phyloP scores from a whole-genome alignment of 2,797 vertebrate species.

The Pangasius krempfi region DNA sequence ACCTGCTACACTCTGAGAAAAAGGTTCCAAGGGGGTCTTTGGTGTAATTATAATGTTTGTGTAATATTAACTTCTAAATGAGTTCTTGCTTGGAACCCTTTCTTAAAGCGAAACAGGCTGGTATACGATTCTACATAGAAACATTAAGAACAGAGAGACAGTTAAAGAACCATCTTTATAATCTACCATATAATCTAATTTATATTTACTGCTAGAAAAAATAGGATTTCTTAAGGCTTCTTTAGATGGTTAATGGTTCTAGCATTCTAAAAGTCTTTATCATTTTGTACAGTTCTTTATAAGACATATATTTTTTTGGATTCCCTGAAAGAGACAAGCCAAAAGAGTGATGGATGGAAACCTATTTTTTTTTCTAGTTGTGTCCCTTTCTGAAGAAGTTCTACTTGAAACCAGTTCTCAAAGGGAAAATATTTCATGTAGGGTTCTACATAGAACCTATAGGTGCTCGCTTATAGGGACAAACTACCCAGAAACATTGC shows the following conservation, averaged over 20 bases:
- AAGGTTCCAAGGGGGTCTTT: neutral
- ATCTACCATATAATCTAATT: neutral
- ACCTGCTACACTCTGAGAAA: too few species aligned
- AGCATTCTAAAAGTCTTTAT: neutral
- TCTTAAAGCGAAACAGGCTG: neutral
- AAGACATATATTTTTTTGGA: neutral
- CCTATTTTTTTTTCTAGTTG: neutral
- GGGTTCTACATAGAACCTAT: neutral
- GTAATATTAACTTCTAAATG: neutral
- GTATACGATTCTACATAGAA: neutral
- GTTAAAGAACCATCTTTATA: too few species aligned
- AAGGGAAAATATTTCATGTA: neutral
- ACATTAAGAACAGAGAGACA: too few species aligned
- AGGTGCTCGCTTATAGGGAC: neutral
- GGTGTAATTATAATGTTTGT: too few species aligned
- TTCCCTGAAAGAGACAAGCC: neutral
- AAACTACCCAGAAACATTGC: neutral
- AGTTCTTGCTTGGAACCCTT: neutral
- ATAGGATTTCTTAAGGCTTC: neutral
- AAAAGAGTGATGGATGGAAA: too few species aligned
- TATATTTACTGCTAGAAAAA: neutral
- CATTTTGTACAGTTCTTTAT: neutral
- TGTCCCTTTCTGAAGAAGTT: neutral
- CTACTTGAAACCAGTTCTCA: neutral
- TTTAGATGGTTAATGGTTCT: neutral